These are phyloP conservation scores for Tachuris rubrigastra DNA, from an alignment of 2,113 vertebrate species.

Conservation along the genomic window DNA sequence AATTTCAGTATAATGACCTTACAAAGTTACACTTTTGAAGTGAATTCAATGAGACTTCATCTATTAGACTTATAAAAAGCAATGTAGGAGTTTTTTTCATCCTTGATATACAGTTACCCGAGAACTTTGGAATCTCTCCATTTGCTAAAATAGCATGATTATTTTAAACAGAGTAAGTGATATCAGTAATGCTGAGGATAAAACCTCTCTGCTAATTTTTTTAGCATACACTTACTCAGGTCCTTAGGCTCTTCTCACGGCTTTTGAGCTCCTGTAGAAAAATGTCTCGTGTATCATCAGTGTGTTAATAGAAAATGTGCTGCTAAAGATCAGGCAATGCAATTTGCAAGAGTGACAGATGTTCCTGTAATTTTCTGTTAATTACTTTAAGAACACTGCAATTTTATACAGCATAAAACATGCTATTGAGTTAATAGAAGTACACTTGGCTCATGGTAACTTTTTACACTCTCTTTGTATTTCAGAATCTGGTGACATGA, in stretches of 20 bases:
- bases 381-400: neutral
- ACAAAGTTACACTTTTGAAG: neutral
- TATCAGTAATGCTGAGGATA: neutral
- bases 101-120: neutral
- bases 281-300: neutral
- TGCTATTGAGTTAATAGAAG: neutral
- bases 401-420: neutral
- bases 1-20: neutral
- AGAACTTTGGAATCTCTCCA: neutral
- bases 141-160: neutral
- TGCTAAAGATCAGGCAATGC: neutral
- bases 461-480: neutral
- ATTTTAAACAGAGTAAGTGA: neutral
- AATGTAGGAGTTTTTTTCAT: neutral
- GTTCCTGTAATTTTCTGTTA: neutral
- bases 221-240: neutral
- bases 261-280: neutral
- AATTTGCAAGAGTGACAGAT: neutral
- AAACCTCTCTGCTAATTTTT: neutral
- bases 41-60: neutral
- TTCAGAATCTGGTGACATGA: neutral
- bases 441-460: neutral
- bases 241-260: neutral
- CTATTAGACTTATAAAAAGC: neutral
- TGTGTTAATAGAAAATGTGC: neutral